These are phyloP conservation scores for Drosophila barbarae DNA, from an alignment of 2,888 invertebrate genomes.

Conservation along the genomic window DNA sequence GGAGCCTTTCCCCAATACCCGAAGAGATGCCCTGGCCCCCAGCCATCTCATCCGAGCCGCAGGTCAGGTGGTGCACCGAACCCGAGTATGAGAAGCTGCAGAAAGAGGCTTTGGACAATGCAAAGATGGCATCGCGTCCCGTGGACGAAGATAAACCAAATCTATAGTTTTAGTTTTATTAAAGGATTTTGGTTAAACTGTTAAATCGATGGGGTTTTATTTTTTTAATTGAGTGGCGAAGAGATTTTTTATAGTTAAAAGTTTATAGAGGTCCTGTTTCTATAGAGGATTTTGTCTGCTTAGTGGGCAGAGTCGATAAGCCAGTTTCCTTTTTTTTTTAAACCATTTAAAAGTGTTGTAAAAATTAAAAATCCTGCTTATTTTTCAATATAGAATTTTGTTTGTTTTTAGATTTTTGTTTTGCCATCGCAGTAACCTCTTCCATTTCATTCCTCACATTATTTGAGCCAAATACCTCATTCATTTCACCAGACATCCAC, in stretches of 20 bases:
- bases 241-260: neutral
- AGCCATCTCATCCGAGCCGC: too few species aligned
- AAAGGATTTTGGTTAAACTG: too few species aligned
- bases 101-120: conserved; percentile 21
- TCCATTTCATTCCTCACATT: conserved; percentile 8
- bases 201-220: neutral
- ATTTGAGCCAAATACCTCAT: neutral
- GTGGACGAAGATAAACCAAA: neutral
- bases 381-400: too few species aligned
- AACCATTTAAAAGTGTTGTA: too few species aligned
- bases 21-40: neutral
- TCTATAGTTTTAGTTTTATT: neutral
- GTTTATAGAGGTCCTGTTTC: too few species aligned
- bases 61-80: neutral
- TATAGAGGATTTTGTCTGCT: too few species aligned
- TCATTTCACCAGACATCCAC: conserved; percentile 6
- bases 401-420: neutral
- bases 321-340: too few species aligned
- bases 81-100: conserved; percentile 38
- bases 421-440: conserved; percentile 5
- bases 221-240: neutral
- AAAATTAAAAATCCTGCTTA: too few species aligned
- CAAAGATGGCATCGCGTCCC: neutral
- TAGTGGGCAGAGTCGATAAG: too few species aligned
- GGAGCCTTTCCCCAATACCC: neutral